Evolutionary conservation across 1,140 invertebrate species (phyloP).

Genomic region (Chymomyza costata): DNA sequence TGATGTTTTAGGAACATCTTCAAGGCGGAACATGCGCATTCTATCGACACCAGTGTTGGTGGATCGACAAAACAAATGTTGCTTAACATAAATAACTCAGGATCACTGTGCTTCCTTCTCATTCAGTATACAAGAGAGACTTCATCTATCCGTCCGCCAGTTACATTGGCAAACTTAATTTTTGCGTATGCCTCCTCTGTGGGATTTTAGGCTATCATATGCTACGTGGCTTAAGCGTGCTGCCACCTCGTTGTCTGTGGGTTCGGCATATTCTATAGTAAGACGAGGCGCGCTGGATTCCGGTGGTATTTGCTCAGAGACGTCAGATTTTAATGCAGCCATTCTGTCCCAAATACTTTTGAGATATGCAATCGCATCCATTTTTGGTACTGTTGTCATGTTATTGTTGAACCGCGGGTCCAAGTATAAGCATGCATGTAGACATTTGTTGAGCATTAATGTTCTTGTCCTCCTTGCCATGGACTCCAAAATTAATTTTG

Average conservation of each 20-base stretch:
- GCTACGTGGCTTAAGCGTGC: slow-evolving; percentile 7
- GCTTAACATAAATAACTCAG: slow-evolving; percentile 24
- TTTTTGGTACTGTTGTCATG: slow-evolving; percentile 8
- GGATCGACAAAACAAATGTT: slow-evolving; percentile 26
- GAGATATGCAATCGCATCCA: slow-evolving; percentile 3
- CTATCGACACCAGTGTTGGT: slow-evolving; percentile 14
- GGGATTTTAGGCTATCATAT: neutral
- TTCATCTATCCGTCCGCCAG: slow-evolving; percentile 11
- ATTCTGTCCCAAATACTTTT: slow-evolving; percentile 16
- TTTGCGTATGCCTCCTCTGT: slow-evolving; percentile 8
- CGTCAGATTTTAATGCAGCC: neutral
- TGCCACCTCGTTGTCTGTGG: slow-evolving; percentile 6
- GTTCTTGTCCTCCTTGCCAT: too few species aligned
- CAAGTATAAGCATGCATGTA: slow-evolving; percentile 11
- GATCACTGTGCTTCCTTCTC: slow-evolving; percentile 14
- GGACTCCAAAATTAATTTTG: too few species aligned
- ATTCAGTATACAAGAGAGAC: slow-evolving; percentile 20
- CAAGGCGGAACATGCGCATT: slow-evolving; percentile 7
- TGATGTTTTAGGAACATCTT: slow-evolving; percentile 9
- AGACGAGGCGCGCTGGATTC: too few species aligned
- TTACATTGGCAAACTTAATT: slow-evolving; percentile 9
- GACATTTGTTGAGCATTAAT: too few species aligned
- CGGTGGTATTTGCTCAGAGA: too few species aligned
- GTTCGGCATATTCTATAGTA: neutral
- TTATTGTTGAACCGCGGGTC: slow-evolving; percentile 17